Conservation (phyloP, 2,113 vertebrate species). For the Mesitornis unicolor region DNA sequence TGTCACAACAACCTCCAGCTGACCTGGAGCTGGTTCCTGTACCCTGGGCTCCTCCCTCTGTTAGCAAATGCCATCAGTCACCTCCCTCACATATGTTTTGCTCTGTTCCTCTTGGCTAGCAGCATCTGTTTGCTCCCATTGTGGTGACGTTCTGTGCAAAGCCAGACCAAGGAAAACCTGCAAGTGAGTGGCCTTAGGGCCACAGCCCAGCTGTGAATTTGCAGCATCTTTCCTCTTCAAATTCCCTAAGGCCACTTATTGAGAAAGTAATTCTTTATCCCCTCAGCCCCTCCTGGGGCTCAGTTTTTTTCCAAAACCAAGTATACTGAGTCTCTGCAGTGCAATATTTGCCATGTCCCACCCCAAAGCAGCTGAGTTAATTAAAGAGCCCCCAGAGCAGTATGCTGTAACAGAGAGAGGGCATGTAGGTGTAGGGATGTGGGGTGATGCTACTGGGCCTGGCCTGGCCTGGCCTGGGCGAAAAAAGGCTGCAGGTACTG, state of each 20-base stretch:
- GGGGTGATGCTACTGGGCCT: not conserved
- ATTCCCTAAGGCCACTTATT: not conserved
- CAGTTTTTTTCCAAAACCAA: not conserved
- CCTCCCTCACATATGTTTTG: fast-evolving
- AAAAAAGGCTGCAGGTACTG: not conserved
- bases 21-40: not conserved
- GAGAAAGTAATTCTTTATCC: not conserved
- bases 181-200: not conserved
- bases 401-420: not conserved
- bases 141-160: not conserved
- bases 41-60: not conserved
- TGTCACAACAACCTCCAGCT: not conserved
- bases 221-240: not conserved
- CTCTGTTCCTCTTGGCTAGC: not conserved
- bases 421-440: not conserved
- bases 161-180: not conserved
- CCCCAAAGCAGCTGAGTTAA: not conserved
- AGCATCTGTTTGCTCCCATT: fast-evolving
- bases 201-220: no score
- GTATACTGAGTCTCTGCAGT: not conserved
- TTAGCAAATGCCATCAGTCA: not conserved
- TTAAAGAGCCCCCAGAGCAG: not conserved
- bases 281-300: not conserved
- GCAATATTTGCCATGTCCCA: not conserved
- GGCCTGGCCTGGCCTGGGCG: not conserved